These are phyloP conservation scores for Tanytarsus gracilentus DNA, from an alignment of 2,888 invertebrate species.

Conservation along the genomic window DNA sequence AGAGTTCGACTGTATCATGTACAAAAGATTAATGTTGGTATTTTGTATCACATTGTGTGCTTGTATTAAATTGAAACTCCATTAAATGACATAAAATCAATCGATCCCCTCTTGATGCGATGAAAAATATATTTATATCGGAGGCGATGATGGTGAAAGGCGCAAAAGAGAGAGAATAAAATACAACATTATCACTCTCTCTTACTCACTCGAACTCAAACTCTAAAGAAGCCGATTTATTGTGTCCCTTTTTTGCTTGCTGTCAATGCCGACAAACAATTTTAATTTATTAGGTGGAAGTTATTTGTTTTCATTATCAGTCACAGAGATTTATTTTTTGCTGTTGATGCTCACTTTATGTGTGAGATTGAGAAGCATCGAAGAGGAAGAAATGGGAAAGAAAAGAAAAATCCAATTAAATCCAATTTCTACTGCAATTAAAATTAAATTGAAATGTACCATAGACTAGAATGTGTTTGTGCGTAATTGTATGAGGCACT, in stretches of 20 bases:
- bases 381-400: not conserved
- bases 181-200: not conserved
- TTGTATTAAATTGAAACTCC: not conserved
- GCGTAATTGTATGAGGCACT: not conserved
- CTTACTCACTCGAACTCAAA: not conserved
- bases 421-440: constrained; percentile 6
- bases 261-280: constrained; percentile 8
- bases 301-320: constrained; percentile 24
- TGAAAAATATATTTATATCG: no score
- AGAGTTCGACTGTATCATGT: no score
- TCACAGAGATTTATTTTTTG: constrained; percentile 12
- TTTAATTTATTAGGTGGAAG: constrained; percentile 23
- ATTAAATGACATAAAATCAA: no score
- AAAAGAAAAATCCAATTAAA: not conserved
- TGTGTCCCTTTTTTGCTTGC: constrained; percentile 1
- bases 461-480: not conserved
- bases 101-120: no score
- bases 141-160: not conserved
- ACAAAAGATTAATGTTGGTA: no score
- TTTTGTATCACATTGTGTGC: no score
- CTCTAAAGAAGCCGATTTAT: no score
- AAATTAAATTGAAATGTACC: constrained; percentile 13
- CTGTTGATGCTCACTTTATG: not conserved
- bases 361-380: not conserved
- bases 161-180: not conserved